Conservation (phyloP, 2,113 vertebrate species). For the Pseudopodoces humilis region DNA sequence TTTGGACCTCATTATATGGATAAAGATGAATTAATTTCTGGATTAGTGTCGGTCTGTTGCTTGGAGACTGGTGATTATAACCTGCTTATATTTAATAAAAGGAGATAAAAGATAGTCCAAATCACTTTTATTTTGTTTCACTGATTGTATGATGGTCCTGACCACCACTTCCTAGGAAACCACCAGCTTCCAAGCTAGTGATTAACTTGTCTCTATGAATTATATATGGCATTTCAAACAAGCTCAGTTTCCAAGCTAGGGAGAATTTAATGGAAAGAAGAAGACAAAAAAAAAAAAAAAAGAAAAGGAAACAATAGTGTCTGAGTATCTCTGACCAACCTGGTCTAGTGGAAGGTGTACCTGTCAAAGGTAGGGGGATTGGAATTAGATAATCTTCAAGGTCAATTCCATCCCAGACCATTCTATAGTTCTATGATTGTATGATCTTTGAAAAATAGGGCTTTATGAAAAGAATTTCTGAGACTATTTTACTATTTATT, state of each 20-base stretch:
- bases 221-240: neutral
- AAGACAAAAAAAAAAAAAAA: neutral
- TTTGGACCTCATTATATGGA: constrained; percentile 50
- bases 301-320: neutral
- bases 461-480: neutral
- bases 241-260: neutral
- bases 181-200: neutral
- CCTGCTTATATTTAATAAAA: constrained; percentile 35
- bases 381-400: neutral
- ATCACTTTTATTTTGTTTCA: neutral
- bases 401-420: neutral
- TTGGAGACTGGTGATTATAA: constrained; percentile 13
- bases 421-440: neutral
- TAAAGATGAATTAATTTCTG: constrained; percentile 48
- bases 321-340: neutral
- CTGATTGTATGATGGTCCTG: neutral
- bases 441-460: neutral
- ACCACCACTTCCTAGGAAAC: constrained; percentile 18
- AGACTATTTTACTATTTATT: neutral
- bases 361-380: neutral
- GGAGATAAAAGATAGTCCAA: constrained; percentile 27
- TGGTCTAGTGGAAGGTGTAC: neutral
- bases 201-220: neutral
- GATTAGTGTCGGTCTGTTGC: constrained; percentile 46
- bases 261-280: neutral